Percentiles rank a stretch among this genome's conserved stretches.
Conservation (phyloP, 2,113 vertebrate species). For the Passer montanus region DNA sequence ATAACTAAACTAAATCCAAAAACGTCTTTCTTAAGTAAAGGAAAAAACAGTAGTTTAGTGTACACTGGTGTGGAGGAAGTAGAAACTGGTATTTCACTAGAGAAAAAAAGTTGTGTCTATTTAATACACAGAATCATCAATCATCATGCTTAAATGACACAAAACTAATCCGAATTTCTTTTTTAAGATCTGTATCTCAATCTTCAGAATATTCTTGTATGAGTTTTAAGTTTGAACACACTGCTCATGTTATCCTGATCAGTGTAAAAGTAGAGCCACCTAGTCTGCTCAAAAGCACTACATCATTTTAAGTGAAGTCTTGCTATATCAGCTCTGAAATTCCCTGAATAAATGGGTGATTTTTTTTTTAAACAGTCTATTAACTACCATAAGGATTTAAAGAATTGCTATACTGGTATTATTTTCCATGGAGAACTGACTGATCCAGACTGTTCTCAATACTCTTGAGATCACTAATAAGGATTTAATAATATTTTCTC, state of each 20-base stretch:
- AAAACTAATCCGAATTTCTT: not conserved
- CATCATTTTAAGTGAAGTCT: not conserved
- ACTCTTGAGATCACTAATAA: not conserved
- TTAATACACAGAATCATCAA: not conserved
- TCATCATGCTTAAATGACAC: not conserved
- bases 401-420: not conserved
- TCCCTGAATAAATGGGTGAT: not conserved
- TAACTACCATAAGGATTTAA: not conserved
- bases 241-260: not conserved
- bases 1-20: not conserved
- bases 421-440: not conserved
- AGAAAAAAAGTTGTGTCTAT: not conserved
- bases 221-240: not conserved
- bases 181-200: not conserved
- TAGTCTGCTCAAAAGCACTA: not conserved
- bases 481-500: not conserved
- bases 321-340: not conserved
- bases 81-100: not conserved
- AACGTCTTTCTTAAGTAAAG: not conserved
- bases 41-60: rapidly evolving
- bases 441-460: not conserved
- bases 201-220: not conserved
- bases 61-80: not conserved
- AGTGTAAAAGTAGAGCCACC: not conserved
- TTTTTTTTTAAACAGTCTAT: not conserved